Evolutionary conservation across 2,113 vertebrate genomes (phyloP).

Genomic region (Gambusia holbrooki): DNA sequence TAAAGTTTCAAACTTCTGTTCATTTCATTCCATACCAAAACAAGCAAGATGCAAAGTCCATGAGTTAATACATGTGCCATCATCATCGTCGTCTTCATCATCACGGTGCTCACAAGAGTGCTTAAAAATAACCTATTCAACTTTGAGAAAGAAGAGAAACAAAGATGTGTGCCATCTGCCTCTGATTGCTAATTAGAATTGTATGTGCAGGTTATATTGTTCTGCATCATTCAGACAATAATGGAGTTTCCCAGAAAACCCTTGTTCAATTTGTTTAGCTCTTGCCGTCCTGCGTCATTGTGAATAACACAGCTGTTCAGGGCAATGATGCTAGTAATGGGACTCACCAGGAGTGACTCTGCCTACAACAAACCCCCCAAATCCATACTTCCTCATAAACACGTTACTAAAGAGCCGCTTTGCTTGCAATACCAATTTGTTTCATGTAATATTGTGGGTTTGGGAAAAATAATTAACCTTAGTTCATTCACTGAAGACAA

Average conservation of each 20-base stretch:
- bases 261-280: slow-evolving; percentile 19
- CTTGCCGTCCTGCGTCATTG: slow-evolving; percentile 9
- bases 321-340: slow-evolving; percentile 7
- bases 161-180: background rate
- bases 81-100: no score
- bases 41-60: background rate
- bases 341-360: slow-evolving; percentile 11
- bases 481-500: background rate
- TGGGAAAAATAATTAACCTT: background rate
- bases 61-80: background rate
- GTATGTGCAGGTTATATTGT: slow-evolving; percentile 8
- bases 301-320: slow-evolving; percentile 14
- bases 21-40: background rate
- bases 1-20: background rate
- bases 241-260: slow-evolving; percentile 10
- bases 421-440: background rate
- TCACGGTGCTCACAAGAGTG: slow-evolving; percentile 1
- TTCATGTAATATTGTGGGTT: background rate
- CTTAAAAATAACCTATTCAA: background rate
- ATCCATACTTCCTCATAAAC: slow-evolving; percentile 11
- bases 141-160: background rate
- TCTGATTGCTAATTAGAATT: background rate
- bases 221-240: slow-evolving; percentile 21
- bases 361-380: background rate
- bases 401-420: background rate